Evolutionary conservation across 2,797 vertebrate genomes (phyloP).

Genomic region (Alauda arvensis): DNA sequence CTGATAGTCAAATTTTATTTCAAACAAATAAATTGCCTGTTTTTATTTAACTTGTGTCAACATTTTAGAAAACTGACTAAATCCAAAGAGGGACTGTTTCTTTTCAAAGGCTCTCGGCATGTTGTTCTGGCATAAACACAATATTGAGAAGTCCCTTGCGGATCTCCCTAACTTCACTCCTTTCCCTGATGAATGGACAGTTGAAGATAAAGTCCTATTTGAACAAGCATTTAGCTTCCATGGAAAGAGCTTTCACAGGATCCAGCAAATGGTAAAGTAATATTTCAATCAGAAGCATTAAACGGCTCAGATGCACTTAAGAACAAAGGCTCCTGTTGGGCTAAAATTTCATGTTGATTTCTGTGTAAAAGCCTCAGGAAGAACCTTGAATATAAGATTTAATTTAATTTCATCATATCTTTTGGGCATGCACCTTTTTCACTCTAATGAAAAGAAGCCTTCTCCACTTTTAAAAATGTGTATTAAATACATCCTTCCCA

Average conservation of each 20-base stretch:
- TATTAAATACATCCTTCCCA: not conserved
- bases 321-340: not conserved
- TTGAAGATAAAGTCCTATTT: slow-evolving; percentile 97
- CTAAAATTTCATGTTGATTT: not conserved
- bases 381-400: not conserved
- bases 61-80: slow-evolving; percentile 36
- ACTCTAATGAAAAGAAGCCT: not conserved
- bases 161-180: slow-evolving; percentile 97
- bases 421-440: not conserved
- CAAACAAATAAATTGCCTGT: not conserved
- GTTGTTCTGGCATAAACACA: slow-evolving; percentile 99
- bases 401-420: not conserved
- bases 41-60: slow-evolving; percentile 30
- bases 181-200: slow-evolving; percentile 97
- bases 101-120: slow-evolving; percentile 90
- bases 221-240: slow-evolving; percentile 98
- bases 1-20: slow-evolving; percentile 8
- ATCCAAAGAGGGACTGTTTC: slow-evolving; percentile 58
- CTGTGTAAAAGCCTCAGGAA: not conserved
- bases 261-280: slow-evolving; percentile 92
- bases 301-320: not conserved
- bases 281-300: slow-evolving; percentile 18
- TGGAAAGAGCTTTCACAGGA: slow-evolving; percentile 97
- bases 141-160: slow-evolving; percentile 95
- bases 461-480: rapidly evolving